Percentiles rank a stretch among this genome's conserved stretches.
These are phyloP conservation scores for Actenoides hombroni DNA, from an alignment of 2,113 vertebrate genomes.

Conservation along the genomic window DNA sequence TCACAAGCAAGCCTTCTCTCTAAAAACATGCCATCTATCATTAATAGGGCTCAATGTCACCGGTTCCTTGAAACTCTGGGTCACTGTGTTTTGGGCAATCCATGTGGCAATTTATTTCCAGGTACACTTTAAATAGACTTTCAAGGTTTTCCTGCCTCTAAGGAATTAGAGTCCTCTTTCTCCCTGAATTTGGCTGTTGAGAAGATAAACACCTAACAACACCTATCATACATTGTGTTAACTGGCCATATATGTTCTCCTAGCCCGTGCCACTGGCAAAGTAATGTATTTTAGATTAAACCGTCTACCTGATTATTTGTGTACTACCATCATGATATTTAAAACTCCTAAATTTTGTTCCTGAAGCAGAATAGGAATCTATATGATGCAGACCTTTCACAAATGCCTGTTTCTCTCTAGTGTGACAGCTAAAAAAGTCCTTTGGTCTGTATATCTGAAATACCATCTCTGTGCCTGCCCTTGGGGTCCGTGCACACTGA, in stretches of 20 bases:
- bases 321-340: neutral
- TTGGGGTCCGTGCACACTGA: accelerated
- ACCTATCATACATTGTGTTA: neutral
- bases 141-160: neutral
- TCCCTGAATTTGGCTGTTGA: neutral
- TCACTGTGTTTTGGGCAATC: neutral
- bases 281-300: neutral
- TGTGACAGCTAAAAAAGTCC: neutral
- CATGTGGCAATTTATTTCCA: neutral
- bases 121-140: neutral
- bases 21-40: neutral
- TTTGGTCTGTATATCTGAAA: neutral
- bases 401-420: neutral
- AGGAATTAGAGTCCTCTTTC: neutral
- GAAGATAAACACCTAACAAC: neutral
- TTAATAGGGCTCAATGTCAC: neutral
- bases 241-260: neutral
- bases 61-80: neutral
- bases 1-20: neutral
- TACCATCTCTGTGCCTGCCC: neutral
- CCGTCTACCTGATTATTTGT: neutral
- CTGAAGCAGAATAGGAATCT: neutral
- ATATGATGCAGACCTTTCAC: neutral
- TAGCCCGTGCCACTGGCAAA: neutral
- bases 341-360: neutral